Evolutionary conservation across 2,113 vertebrate species (phyloP).

Genomic region (Burhinus bistriatus): DNA sequence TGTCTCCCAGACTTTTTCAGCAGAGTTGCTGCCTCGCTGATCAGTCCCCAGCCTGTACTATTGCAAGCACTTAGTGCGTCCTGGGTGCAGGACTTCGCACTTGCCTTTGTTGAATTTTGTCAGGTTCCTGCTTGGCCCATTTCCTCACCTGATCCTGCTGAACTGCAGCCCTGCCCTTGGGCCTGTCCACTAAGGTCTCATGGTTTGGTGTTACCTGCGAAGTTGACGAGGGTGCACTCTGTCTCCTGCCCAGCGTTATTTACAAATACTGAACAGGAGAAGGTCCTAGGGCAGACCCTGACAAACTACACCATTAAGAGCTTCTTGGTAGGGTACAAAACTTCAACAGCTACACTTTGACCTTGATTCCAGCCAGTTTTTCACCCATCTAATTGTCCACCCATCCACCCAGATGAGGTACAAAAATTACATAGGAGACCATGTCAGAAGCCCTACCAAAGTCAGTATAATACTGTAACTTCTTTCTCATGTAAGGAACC

Average conservation of each 20-base stretch:
- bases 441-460: background rate
- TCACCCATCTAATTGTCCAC: background rate
- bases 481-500: background rate
- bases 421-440: background rate
- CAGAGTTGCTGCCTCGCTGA: background rate
- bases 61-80: background rate
- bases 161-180: background rate
- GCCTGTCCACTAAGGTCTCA: background rate
- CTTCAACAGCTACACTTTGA: background rate
- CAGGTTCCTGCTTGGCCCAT: background rate
- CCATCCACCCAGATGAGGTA: background rate
- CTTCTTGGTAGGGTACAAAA: background rate
- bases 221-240: background rate
- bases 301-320: background rate
- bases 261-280: no score
- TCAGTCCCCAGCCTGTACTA: background rate
- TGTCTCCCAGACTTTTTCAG: background rate
- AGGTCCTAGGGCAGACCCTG: background rate
- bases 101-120: background rate
- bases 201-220: background rate
- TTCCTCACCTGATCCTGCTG: background rate
- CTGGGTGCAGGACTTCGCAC: background rate
- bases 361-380: background rate
- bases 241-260: background rate
- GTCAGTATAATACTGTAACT: background rate